Evolutionary conservation across 2,113 vertebrate species (phyloP), one percentile per base, ranked within the genome.

Genomic region (Ctenodactylus gundi): DNA sequence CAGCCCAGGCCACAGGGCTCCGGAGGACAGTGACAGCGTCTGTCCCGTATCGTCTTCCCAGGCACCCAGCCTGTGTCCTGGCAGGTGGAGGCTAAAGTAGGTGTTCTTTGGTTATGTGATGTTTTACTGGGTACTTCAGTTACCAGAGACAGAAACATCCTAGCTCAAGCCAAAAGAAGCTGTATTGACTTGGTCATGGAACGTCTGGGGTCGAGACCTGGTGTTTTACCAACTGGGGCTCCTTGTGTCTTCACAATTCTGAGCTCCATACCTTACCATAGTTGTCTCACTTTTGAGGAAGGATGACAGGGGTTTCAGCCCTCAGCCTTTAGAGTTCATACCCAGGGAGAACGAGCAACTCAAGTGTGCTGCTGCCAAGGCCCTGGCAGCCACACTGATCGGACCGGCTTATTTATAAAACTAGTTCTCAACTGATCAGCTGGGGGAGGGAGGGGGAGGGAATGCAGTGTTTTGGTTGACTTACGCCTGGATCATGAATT

Each of bases 231-330:
- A 58, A 68, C 57, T 49, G 31, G 58, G 29, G 21, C 53, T 36
- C 53, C 20, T 1, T 0, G 3, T 6, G 27, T 51, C 34, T 21
- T 34, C 7, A 2, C 6, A 7, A 17, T 14, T 44, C 31, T 8
- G 41, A 93, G 57, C 49, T 27, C 39, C 31, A 46, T 8, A 44
- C 91, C 39, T 25, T 17, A 4, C 10, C 0, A 20, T 31, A 25
- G 15, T 20, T 34, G 7, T 27, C 62, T 27, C 39, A 46, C 23
- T 55, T 21, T n/a, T 34, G 4, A 7, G 68, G 13, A 44, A 51
- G 21, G 27, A 29, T 23, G 13, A 46, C 21, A 23, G 51, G 6
- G 20, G 31, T 23, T 44, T 31, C 39, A 44, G n/a, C 7, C 13
- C 14, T 7, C 23, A 46, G 0, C 18, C 31, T 44, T 17, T 23